Evolutionary conservation across 2,113 vertebrate species (phyloP).

Genomic region (Benitochromis conjunctus): DNA sequence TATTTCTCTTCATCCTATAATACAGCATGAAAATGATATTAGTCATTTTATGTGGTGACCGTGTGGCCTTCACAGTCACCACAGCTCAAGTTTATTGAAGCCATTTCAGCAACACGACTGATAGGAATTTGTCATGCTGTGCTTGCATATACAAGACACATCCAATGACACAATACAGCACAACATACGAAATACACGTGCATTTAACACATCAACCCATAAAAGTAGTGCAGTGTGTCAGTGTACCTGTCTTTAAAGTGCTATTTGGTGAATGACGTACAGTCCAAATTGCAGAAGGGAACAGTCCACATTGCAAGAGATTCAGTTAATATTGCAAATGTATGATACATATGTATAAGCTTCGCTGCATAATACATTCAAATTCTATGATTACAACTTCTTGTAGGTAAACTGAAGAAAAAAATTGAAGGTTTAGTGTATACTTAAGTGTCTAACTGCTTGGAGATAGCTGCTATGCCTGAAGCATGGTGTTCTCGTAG

Average conservation of each 20-base stretch:
- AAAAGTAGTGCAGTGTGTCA: neutral
- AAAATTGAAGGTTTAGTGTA: rapidly evolving
- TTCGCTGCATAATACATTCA: neutral
- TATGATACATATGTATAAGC: rapidly evolving
- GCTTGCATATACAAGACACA: neutral
- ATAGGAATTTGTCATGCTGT: too few relatives aligned
- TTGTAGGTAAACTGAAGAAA: neutral
- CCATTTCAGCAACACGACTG: neutral
- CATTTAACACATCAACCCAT: neutral
- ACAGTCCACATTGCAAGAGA: neutral
- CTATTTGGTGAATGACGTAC: neutral
- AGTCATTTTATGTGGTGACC: neutral
- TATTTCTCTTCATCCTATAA: neutral
- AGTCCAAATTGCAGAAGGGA: neutral
- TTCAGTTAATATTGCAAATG: neutral
- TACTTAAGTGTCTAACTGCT: neutral
- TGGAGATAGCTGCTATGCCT: neutral
- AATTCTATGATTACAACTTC: neutral
- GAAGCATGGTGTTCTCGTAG: neutral
- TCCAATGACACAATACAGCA: neutral
- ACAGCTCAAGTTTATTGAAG: neutral
- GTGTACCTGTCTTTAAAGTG: neutral
- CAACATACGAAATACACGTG: neutral
- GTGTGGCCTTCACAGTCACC: neutral
- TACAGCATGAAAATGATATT: neutral